These are phyloP conservation scores for Semnornis frantzii DNA, from an alignment of 2,113 vertebrate genomes.

Conservation along the genomic window DNA sequence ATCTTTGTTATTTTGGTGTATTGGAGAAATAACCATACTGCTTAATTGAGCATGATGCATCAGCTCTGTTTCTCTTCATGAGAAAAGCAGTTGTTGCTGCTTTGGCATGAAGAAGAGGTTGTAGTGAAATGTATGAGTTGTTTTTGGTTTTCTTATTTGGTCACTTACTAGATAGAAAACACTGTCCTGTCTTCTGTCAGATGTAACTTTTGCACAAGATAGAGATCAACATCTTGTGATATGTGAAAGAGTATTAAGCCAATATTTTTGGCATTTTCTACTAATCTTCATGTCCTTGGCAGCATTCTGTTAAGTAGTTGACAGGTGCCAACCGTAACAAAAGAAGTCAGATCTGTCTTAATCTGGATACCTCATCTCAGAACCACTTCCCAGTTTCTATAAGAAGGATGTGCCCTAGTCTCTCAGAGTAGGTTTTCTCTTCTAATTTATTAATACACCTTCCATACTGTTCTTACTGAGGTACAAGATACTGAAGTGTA, in stretches of 20 bases:
- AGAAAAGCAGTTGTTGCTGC: background rate
- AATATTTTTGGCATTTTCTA: background rate
- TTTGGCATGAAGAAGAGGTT: fast-evolving
- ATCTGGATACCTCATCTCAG: background rate
- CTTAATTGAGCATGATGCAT: background rate
- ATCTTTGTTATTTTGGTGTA: background rate
- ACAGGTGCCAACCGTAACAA: background rate
- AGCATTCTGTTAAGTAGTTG: background rate
- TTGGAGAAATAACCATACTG: background rate
- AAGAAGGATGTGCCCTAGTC: background rate
- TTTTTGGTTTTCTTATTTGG: background rate
- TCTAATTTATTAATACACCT: background rate
- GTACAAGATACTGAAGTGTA: background rate
- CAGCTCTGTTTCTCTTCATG: background rate
- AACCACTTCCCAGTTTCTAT: background rate
- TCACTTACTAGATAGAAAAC: background rate
- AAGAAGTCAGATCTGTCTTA: background rate
- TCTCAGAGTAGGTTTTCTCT: background rate
- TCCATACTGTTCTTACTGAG: background rate
- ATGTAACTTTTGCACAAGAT: background rate
- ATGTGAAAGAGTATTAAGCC: background rate
- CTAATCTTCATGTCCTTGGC: background rate
- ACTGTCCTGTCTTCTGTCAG: background rate
- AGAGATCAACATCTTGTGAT: background rate
- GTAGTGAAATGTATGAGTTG: background rate